Evolutionary conservation across 2,888 invertebrate genomes (phyloP).

Genomic region (Crossocerus cetratus): DNA sequence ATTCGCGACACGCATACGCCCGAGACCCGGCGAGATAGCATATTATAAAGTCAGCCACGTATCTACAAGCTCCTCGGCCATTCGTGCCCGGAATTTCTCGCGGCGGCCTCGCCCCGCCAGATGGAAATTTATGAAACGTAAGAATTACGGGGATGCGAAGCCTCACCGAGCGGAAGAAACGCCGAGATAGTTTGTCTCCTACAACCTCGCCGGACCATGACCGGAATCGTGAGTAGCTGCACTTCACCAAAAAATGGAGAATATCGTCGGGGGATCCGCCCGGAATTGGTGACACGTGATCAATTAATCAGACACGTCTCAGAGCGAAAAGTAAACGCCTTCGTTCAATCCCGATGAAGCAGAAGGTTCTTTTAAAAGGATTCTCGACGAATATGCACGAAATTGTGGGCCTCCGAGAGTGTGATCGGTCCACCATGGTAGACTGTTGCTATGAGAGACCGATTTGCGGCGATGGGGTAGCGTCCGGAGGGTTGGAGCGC

Average conservation of each 20-base stretch:
- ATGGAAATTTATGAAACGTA: constrained; percentile 21
- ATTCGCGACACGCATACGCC: constrained; percentile 40
- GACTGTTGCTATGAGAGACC: background rate
- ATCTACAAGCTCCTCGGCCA: constrained; percentile 3
- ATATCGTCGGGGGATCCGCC: no score
- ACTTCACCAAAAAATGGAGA: no score
- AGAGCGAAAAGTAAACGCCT: no score
- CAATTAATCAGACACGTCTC: no score
- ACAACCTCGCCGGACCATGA: background rate
- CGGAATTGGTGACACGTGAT: no score
- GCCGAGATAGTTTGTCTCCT: constrained; percentile 1
- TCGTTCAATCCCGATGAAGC: no score
- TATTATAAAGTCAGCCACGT: constrained; percentile 30
- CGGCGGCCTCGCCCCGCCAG: background rate
- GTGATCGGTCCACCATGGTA: background rate
- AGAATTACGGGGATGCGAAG: constrained; percentile 17
- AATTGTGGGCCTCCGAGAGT: background rate
- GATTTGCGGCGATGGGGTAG: background rate
- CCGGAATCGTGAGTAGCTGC: no score
- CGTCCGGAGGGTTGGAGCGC: constrained; percentile 40
- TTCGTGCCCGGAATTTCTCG: constrained; percentile 21
- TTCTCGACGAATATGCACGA: no score
- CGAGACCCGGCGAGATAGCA: constrained; percentile 31
- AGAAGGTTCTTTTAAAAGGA: no score
- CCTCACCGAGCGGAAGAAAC: background rate